Percentiles rank a stretch among this genome's conserved stretches.
Conservation (phyloP, 1,140 invertebrate genomes). For the Aradophagus sp. region DNA sequence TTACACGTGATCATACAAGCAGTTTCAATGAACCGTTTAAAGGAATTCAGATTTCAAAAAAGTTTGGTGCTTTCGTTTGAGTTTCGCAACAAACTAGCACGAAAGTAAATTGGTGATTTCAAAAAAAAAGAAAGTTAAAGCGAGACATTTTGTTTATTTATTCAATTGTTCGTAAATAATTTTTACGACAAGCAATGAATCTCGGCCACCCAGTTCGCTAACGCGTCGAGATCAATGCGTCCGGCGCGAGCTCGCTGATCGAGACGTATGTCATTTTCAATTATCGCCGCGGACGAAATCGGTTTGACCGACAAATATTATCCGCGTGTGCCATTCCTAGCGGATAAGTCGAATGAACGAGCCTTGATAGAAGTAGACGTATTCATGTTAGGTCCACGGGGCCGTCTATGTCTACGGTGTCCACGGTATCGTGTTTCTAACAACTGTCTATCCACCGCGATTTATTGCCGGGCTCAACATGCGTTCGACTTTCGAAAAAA, state of each 20-base stretch:
- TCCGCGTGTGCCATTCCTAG: constrained; percentile 37
- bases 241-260: constrained; percentile 44
- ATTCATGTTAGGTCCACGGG: constrained; percentile 32
- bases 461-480: constrained; percentile 41
- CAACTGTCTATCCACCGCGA: constrained; percentile 33
- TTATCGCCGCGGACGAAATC: constrained; percentile 62
- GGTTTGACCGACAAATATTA: constrained; percentile 50
- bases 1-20: too few relatives aligned
- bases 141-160: constrained; percentile 13
- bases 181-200: constrained; percentile 23
- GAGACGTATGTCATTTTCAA: constrained; percentile 68
- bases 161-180: constrained; percentile 39
- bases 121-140: too few relatives aligned
- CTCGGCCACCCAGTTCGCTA: constrained; percentile 53
- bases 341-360: constrained; percentile 35
- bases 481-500: constrained; percentile 38
- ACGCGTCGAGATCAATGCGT: constrained; percentile 60
- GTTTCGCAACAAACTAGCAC: too few relatives aligned
- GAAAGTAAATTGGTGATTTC: too few relatives aligned
- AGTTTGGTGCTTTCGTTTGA: too few relatives aligned
- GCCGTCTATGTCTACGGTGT: constrained; percentile 13
- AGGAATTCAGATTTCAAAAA: too few relatives aligned
- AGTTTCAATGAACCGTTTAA: too few relatives aligned
- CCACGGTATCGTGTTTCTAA: constrained; percentile 39
- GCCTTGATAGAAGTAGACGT: constrained; percentile 51